phyloP scores from a whole-genome alignment of 2,888 invertebrate species.

The Melikaiella ostensackeni region DNA sequence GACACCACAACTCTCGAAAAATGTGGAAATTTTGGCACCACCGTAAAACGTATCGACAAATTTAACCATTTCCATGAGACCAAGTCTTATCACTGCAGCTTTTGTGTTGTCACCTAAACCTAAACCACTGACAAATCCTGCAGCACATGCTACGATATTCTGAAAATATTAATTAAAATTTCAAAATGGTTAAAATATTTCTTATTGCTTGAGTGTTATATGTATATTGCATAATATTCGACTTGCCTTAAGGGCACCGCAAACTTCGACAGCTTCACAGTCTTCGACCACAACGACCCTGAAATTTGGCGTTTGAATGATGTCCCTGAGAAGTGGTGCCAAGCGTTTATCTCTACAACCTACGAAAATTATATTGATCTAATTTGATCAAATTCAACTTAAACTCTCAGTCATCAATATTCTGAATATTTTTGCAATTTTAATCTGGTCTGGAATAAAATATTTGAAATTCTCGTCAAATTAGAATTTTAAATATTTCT shows the following conservation, averaged over 20 bases:
- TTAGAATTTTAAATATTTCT: no score
- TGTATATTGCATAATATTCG: constrained; percentile 4
- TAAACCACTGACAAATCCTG: constrained; percentile 84
- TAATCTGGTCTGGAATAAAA: background rate
- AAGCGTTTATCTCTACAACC: constrained; percentile 77
- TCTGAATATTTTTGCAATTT: background rate
- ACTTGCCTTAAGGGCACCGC: constrained; percentile 81
- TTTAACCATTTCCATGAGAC: constrained; percentile 84
- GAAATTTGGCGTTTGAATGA: constrained; percentile 83
- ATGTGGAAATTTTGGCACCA: constrained; percentile 80
- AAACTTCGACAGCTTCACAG: constrained; percentile 83
- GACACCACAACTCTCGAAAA: constrained; percentile 85
- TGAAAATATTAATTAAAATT: constrained; percentile 59
- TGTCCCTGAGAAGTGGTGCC: constrained; percentile 80
- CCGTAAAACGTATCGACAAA: constrained; percentile 81
- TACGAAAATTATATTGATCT: constrained; percentile 49
- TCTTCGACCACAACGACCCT: constrained; percentile 83
- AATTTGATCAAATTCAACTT: background rate
- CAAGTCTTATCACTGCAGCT: constrained; percentile 84
- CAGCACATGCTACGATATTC: constrained; percentile 85
- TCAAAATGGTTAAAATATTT: background rate
- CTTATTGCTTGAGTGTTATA: no score
- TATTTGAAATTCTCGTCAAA: no score
- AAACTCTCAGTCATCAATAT: no score
- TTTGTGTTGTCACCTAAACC: constrained; percentile 84